These are phyloP conservation scores for Marmota monax DNA, from an alignment of 2,113 vertebrate species.

Conservation along the genomic window DNA sequence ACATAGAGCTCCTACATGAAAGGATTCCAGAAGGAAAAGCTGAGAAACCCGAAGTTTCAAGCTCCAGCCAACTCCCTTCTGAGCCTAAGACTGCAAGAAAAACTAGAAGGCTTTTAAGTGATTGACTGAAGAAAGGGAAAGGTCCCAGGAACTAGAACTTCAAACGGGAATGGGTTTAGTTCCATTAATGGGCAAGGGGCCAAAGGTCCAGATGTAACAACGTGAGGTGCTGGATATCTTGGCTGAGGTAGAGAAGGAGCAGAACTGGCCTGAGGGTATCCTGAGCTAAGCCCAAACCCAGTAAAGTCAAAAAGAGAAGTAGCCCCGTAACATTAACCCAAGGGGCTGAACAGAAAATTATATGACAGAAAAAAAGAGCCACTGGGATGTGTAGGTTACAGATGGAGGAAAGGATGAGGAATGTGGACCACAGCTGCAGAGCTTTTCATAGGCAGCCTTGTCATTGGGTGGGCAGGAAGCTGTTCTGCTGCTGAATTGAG, in stretches of 20 bases:
- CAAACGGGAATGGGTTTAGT: background rate
- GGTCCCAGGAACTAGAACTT: background rate
- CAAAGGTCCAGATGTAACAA: background rate
- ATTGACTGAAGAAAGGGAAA: too few species aligned
- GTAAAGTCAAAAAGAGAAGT: background rate
- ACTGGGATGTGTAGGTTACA: too few species aligned
- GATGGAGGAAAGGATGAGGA: background rate
- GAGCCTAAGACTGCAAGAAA: background rate
- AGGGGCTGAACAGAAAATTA: background rate
- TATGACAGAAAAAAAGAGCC: background rate
- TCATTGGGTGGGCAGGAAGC: background rate
- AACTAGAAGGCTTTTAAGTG: background rate
- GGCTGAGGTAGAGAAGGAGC: background rate
- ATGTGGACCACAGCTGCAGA: background rate
- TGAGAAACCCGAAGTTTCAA: background rate
- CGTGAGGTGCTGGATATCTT: background rate
- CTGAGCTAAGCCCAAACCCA: background rate
- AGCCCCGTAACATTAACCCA: background rate
- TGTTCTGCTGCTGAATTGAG: background rate
- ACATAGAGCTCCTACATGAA: fast-evolving
- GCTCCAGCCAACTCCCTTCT: background rate
- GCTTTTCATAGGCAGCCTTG: background rate
- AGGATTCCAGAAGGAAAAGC: background rate
- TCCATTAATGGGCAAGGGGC: background rate
- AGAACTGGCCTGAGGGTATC: background rate